Evolutionary conservation across 2,113 vertebrate genomes (phyloP).

Genomic region (Porphyrio hochstetteri): DNA sequence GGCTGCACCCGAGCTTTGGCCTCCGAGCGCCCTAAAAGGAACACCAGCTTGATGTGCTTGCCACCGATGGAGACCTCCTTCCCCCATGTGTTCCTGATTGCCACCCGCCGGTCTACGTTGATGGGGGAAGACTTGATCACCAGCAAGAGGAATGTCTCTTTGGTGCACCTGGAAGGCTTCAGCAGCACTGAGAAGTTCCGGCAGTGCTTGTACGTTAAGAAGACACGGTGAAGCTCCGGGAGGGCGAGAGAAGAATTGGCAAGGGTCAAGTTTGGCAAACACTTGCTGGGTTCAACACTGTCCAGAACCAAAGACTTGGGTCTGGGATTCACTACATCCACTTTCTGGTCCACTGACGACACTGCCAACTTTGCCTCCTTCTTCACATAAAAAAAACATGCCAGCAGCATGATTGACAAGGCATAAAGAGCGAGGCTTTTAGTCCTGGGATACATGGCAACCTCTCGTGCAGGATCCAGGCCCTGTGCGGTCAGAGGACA

Average conservation of each 20-base stretch:
- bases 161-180: conserved; percentile 66
- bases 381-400: conserved; percentile 46
- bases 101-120: conserved; percentile 70
- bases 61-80: conserved; percentile 22
- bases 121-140: conserved; percentile 77
- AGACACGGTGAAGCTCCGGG: conserved; percentile 68
- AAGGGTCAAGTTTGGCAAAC: conserved; percentile 46
- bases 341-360: not conserved
- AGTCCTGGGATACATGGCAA: conserved; percentile 52
- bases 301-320: not conserved
- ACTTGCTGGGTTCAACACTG: not conserved
- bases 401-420: conserved; percentile 9
- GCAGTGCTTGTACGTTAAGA: conserved; percentile 80
- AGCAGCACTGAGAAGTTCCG: conserved; percentile 68
- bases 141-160: conserved; percentile 74
- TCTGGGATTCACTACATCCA: not conserved
- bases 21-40: conserved; percentile 67
- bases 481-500: not conserved
- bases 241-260: conserved; percentile 47
- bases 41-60: conserved; percentile 66
- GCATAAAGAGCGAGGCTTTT: conserved; percentile 29
- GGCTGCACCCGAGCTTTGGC: conserved; percentile 20
- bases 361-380: not conserved
- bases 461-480: not conserved
- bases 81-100: conserved; percentile 82